These are phyloP conservation scores for Drosophila nr. perissopoda DNA, from an alignment of 2,888 invertebrate genomes.

Conservation along the genomic window DNA sequence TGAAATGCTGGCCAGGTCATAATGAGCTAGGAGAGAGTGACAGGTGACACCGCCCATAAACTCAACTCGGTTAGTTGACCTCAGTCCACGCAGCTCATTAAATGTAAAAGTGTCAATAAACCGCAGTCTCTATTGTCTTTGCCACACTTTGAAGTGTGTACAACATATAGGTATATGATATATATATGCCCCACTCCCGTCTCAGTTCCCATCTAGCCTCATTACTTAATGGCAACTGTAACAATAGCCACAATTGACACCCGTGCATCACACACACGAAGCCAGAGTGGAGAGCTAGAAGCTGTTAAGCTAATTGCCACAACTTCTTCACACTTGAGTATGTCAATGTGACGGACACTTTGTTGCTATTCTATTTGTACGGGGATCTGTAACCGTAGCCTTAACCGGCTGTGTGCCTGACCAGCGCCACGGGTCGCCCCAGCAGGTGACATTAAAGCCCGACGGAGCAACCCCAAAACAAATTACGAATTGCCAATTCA, in stretches of 20 bases:
- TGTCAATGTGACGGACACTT: slow-evolving; percentile 73
- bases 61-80: slow-evolving; percentile 46
- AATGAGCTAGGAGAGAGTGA: slow-evolving; percentile 36
- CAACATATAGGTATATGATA: slow-evolving; percentile 13
- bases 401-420: slow-evolving; percentile 36
- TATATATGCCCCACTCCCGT: neutral
- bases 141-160: slow-evolving; percentile 6
- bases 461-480: slow-evolving; percentile 34
- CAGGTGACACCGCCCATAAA: slow-evolving; percentile 36
- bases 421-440: slow-evolving; percentile 47
- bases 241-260: slow-evolving; percentile 70
- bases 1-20: slow-evolving; percentile 27
- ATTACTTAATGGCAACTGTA: slow-evolving; percentile 81
- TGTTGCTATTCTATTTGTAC: slow-evolving; percentile 35
- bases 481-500: slow-evolving; percentile 61
- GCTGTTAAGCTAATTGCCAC: slow-evolving; percentile 82
- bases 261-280: slow-evolving; percentile 42
- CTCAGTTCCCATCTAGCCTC: slow-evolving; percentile 46
- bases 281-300: slow-evolving; percentile 46
- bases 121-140: slow-evolving; percentile 56
- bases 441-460: slow-evolving; percentile 76
- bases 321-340: slow-evolving; percentile 67
- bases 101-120: slow-evolving; percentile 77
- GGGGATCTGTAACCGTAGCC: slow-evolving; percentile 49
- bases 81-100: slow-evolving; percentile 64